Evolutionary conservation across 2,113 vertebrate species (phyloP).

Genomic region (Poicephalus gulielmi): DNA sequence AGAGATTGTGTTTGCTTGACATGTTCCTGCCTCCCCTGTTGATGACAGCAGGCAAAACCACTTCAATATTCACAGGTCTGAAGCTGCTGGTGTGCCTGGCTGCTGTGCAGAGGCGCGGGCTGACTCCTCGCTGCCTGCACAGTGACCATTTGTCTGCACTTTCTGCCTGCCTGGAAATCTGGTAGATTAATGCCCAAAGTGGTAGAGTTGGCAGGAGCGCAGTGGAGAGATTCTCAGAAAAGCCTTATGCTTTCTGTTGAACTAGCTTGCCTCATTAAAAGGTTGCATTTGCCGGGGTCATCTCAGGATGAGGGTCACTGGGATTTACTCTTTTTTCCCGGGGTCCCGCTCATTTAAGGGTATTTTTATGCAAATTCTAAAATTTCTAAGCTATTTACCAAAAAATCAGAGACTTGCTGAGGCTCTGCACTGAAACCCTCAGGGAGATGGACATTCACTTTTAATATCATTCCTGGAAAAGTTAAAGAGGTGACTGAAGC

Average conservation of each 20-base stretch:
- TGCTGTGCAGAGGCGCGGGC: background rate
- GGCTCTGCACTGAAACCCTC: background rate
- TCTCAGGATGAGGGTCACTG: slow-evolving; percentile 5
- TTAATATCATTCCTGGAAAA: slow-evolving; percentile 31
- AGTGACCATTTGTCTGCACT: slow-evolving; percentile 12
- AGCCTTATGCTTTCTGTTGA: slow-evolving; percentile 5
- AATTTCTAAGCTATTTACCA: background rate
- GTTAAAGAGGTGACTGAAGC: background rate
- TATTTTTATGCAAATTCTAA: background rate
- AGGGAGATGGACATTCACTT: background rate
- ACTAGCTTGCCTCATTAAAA: background rate
- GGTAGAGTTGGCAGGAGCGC: slow-evolving; percentile 1
- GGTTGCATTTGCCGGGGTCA: background rate
- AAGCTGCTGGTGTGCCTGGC: rapidly evolving
- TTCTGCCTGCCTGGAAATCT: slow-evolving; percentile 28
- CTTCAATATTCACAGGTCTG: background rate
- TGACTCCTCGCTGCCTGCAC: background rate
- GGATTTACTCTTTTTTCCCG: background rate
- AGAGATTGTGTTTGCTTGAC: background rate
- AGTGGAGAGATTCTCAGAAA: slow-evolving; percentile 49
- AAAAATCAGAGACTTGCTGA: background rate
- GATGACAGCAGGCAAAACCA: background rate
- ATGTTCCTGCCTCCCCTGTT: background rate
- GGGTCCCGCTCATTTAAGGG: background rate
- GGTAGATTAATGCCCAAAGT: slow-evolving; percentile 21